Evolutionary conservation across 2,797 vertebrate species (phyloP).

Genomic region (Kryptolebias ocellatus): DNA sequence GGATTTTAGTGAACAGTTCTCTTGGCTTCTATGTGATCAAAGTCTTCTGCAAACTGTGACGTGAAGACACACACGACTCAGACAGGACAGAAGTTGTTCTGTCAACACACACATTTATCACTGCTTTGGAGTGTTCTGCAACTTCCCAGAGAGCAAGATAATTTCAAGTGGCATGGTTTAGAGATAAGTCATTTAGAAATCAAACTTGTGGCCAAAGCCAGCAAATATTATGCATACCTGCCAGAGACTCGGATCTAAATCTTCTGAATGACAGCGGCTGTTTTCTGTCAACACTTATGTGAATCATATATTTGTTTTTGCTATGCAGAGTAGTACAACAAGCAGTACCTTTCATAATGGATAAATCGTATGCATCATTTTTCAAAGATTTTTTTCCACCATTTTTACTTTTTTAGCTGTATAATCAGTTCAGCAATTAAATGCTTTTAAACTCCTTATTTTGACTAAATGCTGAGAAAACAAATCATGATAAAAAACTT

Average conservation of each 20-base stretch:
- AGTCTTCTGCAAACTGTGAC: slow-evolving; percentile 21
- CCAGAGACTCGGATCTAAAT: slow-evolving; percentile 3
- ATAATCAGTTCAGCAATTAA: not conserved
- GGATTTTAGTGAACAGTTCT: slow-evolving; percentile 18
- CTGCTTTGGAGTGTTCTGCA: slow-evolving; percentile 2
- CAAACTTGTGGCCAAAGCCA: slow-evolving; percentile 2
- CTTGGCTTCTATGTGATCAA: slow-evolving; percentile 18
- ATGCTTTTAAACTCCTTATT: too few species aligned
- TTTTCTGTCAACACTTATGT: not conserved
- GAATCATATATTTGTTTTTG: too few species aligned
- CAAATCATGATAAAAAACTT: not conserved
- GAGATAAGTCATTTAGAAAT: slow-evolving; percentile 1
- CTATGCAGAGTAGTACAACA: too few species aligned
- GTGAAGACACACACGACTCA: slow-evolving; percentile 13
- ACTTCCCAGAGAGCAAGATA: not conserved
- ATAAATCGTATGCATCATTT: too few species aligned
- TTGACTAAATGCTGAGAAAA: too few species aligned
- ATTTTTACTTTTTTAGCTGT: too few species aligned
- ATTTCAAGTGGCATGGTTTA: slow-evolving; percentile 11
- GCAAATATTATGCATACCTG: not conserved
- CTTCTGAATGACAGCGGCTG: not conserved
- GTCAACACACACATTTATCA: slow-evolving; percentile 23
- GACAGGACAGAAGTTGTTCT: slow-evolving; percentile 15
- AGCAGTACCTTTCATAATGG: too few species aligned
- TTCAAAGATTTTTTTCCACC: too few species aligned